phyloP scores from a whole-genome alignment of 2,113 vertebrate genomes.

The Brachyistius frenatus region DNA sequence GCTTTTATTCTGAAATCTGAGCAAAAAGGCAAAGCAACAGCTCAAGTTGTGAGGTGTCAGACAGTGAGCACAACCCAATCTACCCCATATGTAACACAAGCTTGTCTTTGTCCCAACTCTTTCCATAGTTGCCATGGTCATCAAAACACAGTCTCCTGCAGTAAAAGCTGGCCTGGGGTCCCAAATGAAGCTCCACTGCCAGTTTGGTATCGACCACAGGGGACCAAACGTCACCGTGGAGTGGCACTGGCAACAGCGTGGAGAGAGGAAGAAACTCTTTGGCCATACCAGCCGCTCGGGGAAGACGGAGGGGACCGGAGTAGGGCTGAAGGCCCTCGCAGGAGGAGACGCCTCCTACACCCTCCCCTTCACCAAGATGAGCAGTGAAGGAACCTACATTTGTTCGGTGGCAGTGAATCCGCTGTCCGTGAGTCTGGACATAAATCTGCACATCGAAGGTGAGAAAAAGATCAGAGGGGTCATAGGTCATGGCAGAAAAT shows the following conservation, averaged over 20 bases:
- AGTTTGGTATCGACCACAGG: conserved; percentile 80
- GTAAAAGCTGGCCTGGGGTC: conserved; percentile 65
- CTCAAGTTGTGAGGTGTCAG: too few relatives aligned
- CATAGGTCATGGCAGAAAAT: not conserved
- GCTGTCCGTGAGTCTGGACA: conserved; percentile 63
- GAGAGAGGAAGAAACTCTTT: conserved; percentile 68
- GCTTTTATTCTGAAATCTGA: too few relatives aligned
- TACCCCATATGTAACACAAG: too few relatives aligned
- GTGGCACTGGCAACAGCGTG: conserved; percentile 70
- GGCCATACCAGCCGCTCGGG: conserved; percentile 60
- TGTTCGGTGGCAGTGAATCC: conserved; percentile 77
- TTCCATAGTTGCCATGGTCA: conserved; percentile 77
- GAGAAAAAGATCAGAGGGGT: conserved; percentile 32
- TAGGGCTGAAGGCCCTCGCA: conserved; percentile 59
- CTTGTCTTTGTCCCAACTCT: not conserved
- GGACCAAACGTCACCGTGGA: conserved; percentile 48
- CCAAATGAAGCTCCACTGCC: conserved; percentile 78
- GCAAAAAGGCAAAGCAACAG: too few relatives aligned
- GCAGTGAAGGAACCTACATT: conserved; percentile 74
- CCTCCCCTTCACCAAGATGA: conserved; percentile 54
- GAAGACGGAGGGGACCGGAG: conserved; percentile 44
- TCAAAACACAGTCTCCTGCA: conserved; percentile 71
- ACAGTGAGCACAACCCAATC: too few relatives aligned
- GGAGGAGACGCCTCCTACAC: conserved; percentile 78
- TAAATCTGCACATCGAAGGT: conserved; percentile 80